Base-by-base conservation (phyloP, 2,113 vertebrate species). In the Cyprichromis sp. region DNA sequence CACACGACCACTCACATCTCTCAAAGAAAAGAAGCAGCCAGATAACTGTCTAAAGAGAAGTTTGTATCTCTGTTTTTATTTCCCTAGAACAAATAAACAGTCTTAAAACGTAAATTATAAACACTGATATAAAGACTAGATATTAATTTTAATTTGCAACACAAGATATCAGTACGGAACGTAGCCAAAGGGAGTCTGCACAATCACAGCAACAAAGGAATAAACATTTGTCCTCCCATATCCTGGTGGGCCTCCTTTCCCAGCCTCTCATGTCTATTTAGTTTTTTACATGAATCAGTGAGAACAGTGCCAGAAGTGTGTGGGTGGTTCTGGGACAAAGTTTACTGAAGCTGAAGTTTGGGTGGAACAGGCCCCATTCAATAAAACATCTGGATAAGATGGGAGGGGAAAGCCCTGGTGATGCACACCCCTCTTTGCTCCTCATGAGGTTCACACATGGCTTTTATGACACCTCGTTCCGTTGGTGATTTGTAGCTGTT, bases 381-480 rank as follows among this genome's bases (percentile, higher is more conserved):
- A 24, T 68, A 47, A 89, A 91, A 92, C 90, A 93, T 90, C 82
- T 90, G 84, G 54, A 85, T 80, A 26, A 55, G 29, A 85, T 52
- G 34, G 80, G 80, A 86, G 78, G 31, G 40, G 42, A 34, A 82
- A 78, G 57, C 84, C 47, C 85, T 21, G n/a, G 86, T 66, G 81
- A 87, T 38, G 29, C 53, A 86, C 80, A 87, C 7, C 73, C 85
- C 9, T 5, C 9, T 24, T 68, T 24, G 17, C 63, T 80, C 63
- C 78, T 80, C 12, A 19, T 14, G 80, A 57, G 31, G 19, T 68
- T 71, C 13, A 85, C n/a, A 59, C 7, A 16, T 55, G 73, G 26
- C 11, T 59, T 73, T 76, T 21, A 21, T 53, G 61, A 53, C 31
- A 29, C 16, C 61, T 71, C 13, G 8, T 68, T 84, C 21, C 10